Evolutionary conservation across 1,140 invertebrate genomes (phyloP).

Genomic region (Ips typographus): DNA sequence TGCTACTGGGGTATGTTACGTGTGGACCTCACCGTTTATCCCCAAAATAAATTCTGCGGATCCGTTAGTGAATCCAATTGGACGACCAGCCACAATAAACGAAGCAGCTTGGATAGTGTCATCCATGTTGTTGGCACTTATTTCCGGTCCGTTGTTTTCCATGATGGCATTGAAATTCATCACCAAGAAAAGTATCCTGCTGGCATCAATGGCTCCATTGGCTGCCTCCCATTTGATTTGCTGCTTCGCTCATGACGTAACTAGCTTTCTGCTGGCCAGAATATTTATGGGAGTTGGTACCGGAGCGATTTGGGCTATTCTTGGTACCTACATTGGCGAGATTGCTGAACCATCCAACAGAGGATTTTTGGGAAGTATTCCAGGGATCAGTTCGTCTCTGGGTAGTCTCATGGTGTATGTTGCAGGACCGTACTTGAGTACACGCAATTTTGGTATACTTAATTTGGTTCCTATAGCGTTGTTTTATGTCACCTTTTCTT

Average conservation of each 20-base stretch:
- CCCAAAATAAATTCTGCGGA: constrained; percentile 55
- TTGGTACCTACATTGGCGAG: constrained; percentile 58
- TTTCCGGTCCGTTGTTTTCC: constrained; percentile 49
- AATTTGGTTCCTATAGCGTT: constrained; percentile 52
- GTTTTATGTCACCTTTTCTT: constrained; percentile 57
- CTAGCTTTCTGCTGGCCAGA: constrained; percentile 50
- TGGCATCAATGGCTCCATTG: constrained; percentile 48
- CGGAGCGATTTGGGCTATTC: constrained; percentile 53
- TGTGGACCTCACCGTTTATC: constrained; percentile 72
- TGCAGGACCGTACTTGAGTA: constrained; percentile 58
- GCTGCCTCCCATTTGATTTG: constrained; percentile 51
- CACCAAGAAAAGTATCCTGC: constrained; percentile 53
- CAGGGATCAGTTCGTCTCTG: constrained; percentile 55
- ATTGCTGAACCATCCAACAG: constrained; percentile 51
- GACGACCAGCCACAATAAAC: constrained; percentile 49
- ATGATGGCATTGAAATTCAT: constrained; percentile 47
- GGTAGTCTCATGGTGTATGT: constrained; percentile 53
- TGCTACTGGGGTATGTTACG: constrained; percentile 62
- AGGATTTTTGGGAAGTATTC: constrained; percentile 59
- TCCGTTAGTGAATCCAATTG: constrained; percentile 43
- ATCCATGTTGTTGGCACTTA: constrained; percentile 73
- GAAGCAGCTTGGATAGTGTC: constrained; percentile 80
- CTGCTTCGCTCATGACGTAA: constrained; percentile 48
- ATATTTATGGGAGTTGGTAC: constrained; percentile 53
- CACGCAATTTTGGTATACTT: constrained; percentile 58